A percentile compares a stretch with the other conserved stretches of the same genome.
phyloP scores from a whole-genome alignment of 2,888 invertebrate species.

The Melanostoma mellinum region DNA sequence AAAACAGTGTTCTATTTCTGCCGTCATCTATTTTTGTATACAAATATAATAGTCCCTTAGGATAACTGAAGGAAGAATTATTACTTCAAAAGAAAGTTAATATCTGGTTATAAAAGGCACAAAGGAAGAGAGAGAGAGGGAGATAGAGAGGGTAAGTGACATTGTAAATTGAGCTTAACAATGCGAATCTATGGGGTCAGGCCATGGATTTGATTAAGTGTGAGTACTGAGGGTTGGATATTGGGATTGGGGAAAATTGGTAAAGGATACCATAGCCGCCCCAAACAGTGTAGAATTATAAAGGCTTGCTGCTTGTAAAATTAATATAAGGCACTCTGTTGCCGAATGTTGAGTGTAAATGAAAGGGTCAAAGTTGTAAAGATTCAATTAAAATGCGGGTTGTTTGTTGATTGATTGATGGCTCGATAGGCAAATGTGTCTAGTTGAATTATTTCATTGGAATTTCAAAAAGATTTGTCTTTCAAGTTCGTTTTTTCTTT shows the following conservation, averaged over 20 bases:
- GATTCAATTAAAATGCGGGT: conserved; percentile 50
- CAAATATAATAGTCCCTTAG: conserved; percentile 9
- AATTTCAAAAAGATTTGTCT: too few relatives aligned
- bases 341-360: conserved; percentile 51
- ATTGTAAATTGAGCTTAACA: conserved; percentile 11
- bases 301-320: conserved; percentile 29
- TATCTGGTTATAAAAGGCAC: too few relatives aligned
- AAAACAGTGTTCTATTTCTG: conserved; percentile 27
- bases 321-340: conserved; percentile 39
- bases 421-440: background rate
- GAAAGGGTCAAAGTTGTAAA: conserved; percentile 39
- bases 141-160: background rate
- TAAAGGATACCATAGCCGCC: too few relatives aligned
- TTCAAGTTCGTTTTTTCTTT: too few relatives aligned
- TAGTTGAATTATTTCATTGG: too few relatives aligned
- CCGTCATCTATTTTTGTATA: conserved; percentile 4
- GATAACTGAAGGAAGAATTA: conserved; percentile 24
- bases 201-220: conserved; percentile 3
- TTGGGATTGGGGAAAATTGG: too few relatives aligned
- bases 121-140: too few relatives aligned
- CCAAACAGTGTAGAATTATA: background rate
- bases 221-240: too few relatives aligned
- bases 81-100: conserved; percentile 36
- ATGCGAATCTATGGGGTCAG: background rate
- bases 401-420: conserved; percentile 27